Evolutionary conservation across 2,797 vertebrate species (phyloP).

Genomic region (Halcyon chelicuti): DNA sequence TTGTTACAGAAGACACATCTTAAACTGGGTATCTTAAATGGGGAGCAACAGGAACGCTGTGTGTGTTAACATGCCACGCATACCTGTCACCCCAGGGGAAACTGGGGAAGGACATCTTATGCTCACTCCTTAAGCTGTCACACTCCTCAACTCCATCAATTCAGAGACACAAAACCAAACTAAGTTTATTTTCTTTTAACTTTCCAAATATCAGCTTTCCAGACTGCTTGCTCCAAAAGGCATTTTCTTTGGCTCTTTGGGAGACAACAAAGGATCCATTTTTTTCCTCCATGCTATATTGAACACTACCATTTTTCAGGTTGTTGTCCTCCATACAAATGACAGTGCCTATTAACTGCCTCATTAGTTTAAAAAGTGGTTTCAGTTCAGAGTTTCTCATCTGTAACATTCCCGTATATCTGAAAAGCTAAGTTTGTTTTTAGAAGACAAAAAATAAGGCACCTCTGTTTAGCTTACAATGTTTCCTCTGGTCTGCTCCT

Average conservation of each 20-base stretch:
- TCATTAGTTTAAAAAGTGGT: neutral
- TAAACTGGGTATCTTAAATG: neutral
- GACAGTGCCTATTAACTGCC: neutral
- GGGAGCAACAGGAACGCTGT: rapidly evolving
- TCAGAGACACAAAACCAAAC: neutral
- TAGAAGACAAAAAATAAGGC: neutral
- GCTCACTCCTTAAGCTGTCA: neutral
- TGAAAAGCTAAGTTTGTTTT: neutral
- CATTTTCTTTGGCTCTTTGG: neutral
- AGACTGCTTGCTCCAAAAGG: neutral
- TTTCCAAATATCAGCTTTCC: neutral
- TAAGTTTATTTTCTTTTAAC: neutral
- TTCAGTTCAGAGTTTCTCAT: neutral
- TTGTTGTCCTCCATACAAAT: neutral
- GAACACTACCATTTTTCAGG: neutral
- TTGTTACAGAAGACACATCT: neutral
- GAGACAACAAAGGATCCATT: neutral
- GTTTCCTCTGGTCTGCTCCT: neutral
- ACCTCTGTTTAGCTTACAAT: neutral
- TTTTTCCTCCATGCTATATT: neutral
- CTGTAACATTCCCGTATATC: neutral
- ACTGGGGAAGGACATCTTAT: neutral
- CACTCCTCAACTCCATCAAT: neutral
- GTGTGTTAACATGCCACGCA: neutral
- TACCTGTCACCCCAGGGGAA: neutral